Conservation (phyloP, 1,140 invertebrate genomes). For the Charaxes varanes region DNA sequence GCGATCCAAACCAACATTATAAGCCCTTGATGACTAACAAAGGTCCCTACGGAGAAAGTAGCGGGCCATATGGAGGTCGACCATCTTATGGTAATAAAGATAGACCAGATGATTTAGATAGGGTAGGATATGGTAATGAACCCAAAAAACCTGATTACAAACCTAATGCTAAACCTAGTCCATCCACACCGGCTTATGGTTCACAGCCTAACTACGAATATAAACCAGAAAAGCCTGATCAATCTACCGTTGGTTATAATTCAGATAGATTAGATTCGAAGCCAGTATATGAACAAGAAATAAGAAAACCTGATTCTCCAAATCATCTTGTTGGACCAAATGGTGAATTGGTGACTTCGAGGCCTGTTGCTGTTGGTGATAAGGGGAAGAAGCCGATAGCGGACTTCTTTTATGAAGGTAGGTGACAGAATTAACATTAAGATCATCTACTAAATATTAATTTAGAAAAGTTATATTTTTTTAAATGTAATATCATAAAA, state of each 20-base stretch:
- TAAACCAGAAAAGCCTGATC: slow-evolving; percentile 17
- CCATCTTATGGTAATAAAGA: not conserved
- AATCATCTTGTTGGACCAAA: slow-evolving; percentile 41
- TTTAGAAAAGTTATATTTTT: too few species aligned
- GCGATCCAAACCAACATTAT: slow-evolving; percentile 7
- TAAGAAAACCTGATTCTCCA: slow-evolving; percentile 39
- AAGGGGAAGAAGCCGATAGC: slow-evolving; percentile 29
- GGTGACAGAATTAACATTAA: slow-evolving; percentile 23
- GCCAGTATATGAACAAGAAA: slow-evolving; percentile 52
- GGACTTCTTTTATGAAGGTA: slow-evolving; percentile 41
- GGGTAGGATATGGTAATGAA: slow-evolving; percentile 13
- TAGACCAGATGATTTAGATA: slow-evolving; percentile 12
- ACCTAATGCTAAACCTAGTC: slow-evolving; percentile 14
- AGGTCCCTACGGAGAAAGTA: slow-evolving; percentile 8
- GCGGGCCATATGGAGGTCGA: not conserved
- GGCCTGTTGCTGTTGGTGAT: slow-evolving; percentile 44
- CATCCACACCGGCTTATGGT: slow-evolving; percentile 19
- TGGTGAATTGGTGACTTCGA: slow-evolving; percentile 47
- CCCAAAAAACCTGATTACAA: slow-evolving; percentile 8
- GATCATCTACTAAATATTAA: too few species aligned
- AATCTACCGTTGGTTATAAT: slow-evolving; percentile 19
- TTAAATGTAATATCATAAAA: too few species aligned
- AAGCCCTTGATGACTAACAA: slow-evolving; percentile 9
- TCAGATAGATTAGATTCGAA: slow-evolving; percentile 30
- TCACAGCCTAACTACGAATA: too few species aligned